Evolutionary conservation across 2,113 vertebrate species (phyloP).

Genomic region (Pachycephala philippinensis): DNA sequence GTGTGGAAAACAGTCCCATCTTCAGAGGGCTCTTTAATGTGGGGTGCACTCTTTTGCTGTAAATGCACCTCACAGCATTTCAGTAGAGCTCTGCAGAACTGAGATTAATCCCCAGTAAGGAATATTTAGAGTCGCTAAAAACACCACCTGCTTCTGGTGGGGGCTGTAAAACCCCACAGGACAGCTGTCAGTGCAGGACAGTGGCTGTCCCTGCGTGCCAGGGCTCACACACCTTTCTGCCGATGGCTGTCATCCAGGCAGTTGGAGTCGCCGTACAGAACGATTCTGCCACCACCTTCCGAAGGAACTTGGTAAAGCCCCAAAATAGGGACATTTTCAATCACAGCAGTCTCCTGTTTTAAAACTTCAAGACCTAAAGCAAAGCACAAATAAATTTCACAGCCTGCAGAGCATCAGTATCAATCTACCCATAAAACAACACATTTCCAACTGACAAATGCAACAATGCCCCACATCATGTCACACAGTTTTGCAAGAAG

Average conservation of each 20-base stretch:
- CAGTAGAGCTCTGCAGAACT: background rate
- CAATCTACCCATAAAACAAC: background rate
- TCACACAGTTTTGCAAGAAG: background rate
- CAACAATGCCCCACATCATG: background rate
- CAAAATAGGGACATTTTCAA: conserved; percentile 91
- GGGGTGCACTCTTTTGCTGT: accelerated
- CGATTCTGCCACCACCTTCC: conserved; percentile 90
- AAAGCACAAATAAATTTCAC: background rate
- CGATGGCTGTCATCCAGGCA: conserved; percentile 97
- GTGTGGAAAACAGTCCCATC: background rate
- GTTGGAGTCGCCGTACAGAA: conserved; percentile 94
- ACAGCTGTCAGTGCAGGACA: background rate
- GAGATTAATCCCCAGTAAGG: background rate
- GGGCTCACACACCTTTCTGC: conserved; percentile 84
- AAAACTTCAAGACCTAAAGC: conserved; percentile 90
- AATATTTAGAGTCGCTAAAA: background rate
- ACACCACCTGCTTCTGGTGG: background rate
- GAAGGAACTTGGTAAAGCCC: conserved; percentile 91
- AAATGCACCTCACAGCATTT: background rate
- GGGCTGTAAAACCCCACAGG: background rate
- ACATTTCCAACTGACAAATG: background rate
- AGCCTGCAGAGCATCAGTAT: background rate
- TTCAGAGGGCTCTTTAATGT: background rate
- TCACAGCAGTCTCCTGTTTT: conserved; percentile 90
- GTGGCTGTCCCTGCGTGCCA: accelerated